Base-by-base conservation (phyloP, 1,140 invertebrate species). In the Chionoecetes opilio region DNA sequence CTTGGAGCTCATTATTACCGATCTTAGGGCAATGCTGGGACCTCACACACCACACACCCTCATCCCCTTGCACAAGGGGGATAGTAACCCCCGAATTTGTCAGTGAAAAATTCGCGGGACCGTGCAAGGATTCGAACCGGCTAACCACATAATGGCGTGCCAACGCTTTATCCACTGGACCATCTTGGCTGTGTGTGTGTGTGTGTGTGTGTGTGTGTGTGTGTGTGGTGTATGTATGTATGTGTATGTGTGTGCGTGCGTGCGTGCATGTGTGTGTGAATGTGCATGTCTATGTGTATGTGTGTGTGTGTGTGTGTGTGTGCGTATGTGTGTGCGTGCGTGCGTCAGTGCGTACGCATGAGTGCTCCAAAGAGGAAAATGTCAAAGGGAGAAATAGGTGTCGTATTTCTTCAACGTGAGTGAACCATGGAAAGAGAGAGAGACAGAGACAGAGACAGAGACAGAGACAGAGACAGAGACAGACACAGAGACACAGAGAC, bases 261-360 rank as follows among this genome's bases (percentile, higher is more conserved):
- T n/a, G n/a, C n/a, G 41, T 46, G 41, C 14, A 14, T 75, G 53
- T 75, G 53, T 75, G 63, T 75, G 63, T 75, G 63, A n/a, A 26
- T 75, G 63, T n/a, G 53, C 26, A 21, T 75, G 53, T 75, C 21
- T 75, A 26, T 75, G 63, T 75, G 63, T 75, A 26, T 75, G 63
- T 75, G 63, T 75, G 63, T 75, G 63, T 75, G 63, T 75, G 63
- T 75, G 63, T 75, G 63, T 75, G 63, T 75, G 63, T 75, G 63
- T 75, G 63, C n/a, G 63, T 75, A 26, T 75, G 63, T 75, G 63
- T 75, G 63, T 75, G 63, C n/a, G 63, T 75, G 63, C n/a, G 21
- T 75, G n/a, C 6, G 63, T 75, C 21, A n/a, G 63, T n/a, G 21
- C n/a, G 63, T 75, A 8, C n/a, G 63, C n/a, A 26, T 75, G 63